phyloP scores from a whole-genome alignment of 2,888 invertebrate species.

The Acrobasis consociella region DNA sequence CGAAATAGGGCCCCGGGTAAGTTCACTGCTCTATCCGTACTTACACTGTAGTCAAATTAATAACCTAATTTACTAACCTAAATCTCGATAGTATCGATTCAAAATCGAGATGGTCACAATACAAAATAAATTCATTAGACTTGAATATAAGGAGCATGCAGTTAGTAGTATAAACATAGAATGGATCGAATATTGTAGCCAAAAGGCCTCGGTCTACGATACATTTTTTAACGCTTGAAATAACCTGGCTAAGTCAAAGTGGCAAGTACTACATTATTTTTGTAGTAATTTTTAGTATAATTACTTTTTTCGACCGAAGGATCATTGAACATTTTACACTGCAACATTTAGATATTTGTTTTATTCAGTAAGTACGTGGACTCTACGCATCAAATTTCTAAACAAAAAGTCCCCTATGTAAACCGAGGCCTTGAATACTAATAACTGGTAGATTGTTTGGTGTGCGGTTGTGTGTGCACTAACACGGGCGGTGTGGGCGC shows the following conservation, averaged over 20 bases:
- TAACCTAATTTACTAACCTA: not conserved
- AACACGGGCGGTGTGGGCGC: slow-evolving; percentile 55
- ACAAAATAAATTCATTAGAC: not conserved
- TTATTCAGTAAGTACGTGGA: too few species aligned
- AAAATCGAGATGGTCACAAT: not conserved
- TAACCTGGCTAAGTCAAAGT: too few species aligned
- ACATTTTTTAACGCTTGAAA: too few species aligned
- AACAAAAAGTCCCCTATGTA: not conserved
- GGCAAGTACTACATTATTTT: too few species aligned
- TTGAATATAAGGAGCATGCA: not conserved
- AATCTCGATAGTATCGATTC: not conserved
- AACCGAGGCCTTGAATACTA: not conserved
- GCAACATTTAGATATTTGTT: too few species aligned
- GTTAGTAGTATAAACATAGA: too few species aligned
- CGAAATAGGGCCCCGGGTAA: slow-evolving; percentile 90
- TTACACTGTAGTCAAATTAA: not conserved
- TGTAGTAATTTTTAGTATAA: too few species aligned
- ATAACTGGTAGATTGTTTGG: not conserved
- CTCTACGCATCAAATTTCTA: too few species aligned
- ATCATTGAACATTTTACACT: too few species aligned
- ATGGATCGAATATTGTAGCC: too few species aligned
- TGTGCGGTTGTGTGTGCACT: slow-evolving; percentile 37
- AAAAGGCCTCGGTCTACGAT: too few species aligned
- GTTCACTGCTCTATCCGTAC: slow-evolving; percentile 51
- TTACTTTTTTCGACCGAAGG: too few species aligned